Evolutionary conservation across 2,797 vertebrate genomes (phyloP).

Genomic region (Tokudaia tokunoshimensis): DNA sequence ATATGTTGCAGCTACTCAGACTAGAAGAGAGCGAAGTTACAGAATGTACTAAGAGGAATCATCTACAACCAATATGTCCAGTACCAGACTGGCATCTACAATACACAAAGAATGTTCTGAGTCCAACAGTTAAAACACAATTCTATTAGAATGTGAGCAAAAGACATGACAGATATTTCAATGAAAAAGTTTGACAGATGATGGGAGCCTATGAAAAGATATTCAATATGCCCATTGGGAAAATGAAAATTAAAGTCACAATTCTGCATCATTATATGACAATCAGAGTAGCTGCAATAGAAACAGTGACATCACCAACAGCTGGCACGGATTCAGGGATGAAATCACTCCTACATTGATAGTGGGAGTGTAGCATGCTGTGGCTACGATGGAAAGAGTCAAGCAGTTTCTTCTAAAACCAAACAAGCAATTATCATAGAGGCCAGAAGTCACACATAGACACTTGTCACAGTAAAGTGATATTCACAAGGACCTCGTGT

Average conservation of each 20-base stretch:
- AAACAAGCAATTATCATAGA: neutral
- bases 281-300: neutral
- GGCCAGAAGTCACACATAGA: neutral
- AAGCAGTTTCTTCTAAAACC: neutral
- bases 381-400: neutral
- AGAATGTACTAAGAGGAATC: neutral
- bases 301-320: neutral
- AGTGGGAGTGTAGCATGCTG: neutral
- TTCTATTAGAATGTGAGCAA: neutral
- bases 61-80: neutral
- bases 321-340: neutral
- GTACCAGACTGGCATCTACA: neutral
- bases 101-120: neutral
- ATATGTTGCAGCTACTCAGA: neutral
- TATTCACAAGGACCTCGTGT: neutral
- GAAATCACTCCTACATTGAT: neutral
- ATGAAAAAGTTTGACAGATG: neutral
- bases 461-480: neutral
- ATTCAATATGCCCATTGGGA: neutral
- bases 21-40: neutral
- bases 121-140: slow-evolving; percentile 13
- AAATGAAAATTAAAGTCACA: slow-evolving; percentile 60
- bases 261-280: neutral
- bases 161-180: neutral
- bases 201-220: slow-evolving; percentile 3